A percentile compares a stretch with the other conserved stretches of the same genome.
phyloP scores from a whole-genome alignment of 2,888 invertebrate species.

The Autographa pulchrina region DNA sequence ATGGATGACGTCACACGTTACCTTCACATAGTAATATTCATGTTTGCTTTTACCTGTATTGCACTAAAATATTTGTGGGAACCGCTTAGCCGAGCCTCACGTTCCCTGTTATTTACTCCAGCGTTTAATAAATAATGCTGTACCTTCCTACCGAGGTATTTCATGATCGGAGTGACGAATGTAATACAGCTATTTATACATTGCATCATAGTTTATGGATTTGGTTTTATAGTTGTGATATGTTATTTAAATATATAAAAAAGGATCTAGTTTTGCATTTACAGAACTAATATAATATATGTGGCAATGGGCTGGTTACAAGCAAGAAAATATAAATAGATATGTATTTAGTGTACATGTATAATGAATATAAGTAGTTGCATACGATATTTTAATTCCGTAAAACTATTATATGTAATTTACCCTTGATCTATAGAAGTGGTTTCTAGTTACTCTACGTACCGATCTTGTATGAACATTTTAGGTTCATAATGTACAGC shows the following conservation, averaged over 20 bases:
- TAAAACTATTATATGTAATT: too few species aligned
- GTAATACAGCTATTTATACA: background rate
- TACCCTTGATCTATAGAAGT: too few species aligned
- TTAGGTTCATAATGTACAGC: too few species aligned
- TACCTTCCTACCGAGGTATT: conserved; percentile 32
- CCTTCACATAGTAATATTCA: conserved; percentile 32
- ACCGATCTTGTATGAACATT: too few species aligned
- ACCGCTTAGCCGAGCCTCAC: conserved; percentile 18
- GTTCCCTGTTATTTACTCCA: conserved; percentile 29
- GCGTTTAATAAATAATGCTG: conserved; percentile 46
- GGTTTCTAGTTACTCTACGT: too few species aligned
- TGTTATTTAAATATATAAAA: background rate
- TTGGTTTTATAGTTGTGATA: background rate
- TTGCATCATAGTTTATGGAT: background rate
- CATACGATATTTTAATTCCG: too few species aligned
- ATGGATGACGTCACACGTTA: conserved; percentile 27
- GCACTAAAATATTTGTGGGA: conserved; percentile 46
- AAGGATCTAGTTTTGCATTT: too few species aligned
- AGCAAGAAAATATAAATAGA: too few species aligned
- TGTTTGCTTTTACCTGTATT: conserved; percentile 49
- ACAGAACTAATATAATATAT: too few species aligned
- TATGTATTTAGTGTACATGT: too few species aligned
- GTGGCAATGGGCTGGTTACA: too few species aligned
- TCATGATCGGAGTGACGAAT: conserved; percentile 22
- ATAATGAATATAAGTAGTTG: too few species aligned